phyloP scores from a whole-genome alignment of 2,888 invertebrate species.

The Drosophila fulvimacula region DNA sequence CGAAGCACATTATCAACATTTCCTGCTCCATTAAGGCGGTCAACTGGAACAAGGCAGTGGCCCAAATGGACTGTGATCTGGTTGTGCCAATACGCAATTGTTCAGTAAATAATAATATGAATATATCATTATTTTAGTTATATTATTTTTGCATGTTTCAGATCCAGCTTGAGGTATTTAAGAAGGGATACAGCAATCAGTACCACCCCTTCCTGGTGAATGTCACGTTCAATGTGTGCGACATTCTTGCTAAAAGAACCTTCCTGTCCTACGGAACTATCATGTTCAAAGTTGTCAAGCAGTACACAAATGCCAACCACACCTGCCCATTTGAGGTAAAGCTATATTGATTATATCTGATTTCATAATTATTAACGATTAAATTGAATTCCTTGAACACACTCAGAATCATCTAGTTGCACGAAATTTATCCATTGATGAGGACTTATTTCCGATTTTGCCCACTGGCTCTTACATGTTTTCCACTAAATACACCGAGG shows the following conservation, averaged over 20 bases:
- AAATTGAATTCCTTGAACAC: background rate
- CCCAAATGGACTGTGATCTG: slow-evolving; percentile 37
- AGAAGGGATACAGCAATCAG: slow-evolving; percentile 46
- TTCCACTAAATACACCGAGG: background rate
- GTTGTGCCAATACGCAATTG: slow-evolving; percentile 20
- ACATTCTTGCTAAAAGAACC: slow-evolving; percentile 30
- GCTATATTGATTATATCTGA: too few relatives aligned
- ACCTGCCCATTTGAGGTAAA: slow-evolving; percentile 40
- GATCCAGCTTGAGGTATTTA: slow-evolving; percentile 19
- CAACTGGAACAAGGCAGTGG: slow-evolving; percentile 52
- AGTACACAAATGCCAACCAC: slow-evolving; percentile 48
- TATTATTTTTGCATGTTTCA: background rate
- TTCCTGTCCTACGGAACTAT: slow-evolving; percentile 38
- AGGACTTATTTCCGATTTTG: slow-evolving; percentile 8
- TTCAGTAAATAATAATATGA: slow-evolving; percentile 16
- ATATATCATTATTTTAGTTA: background rate
- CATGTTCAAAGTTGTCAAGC: background rate
- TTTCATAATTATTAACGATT: too few relatives aligned
- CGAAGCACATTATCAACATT: slow-evolving; percentile 17
- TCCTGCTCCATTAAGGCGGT: slow-evolving; percentile 37
- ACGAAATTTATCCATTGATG: slow-evolving; percentile 24
- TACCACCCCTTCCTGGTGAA: slow-evolving; percentile 54
- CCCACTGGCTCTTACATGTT: slow-evolving; percentile 28
- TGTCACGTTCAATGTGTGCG: slow-evolving; percentile 39
- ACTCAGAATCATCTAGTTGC: slow-evolving; percentile 31